Evolutionary conservation across 2,888 invertebrate species (phyloP).

Genomic region (Priocnemis perturbator): DNA sequence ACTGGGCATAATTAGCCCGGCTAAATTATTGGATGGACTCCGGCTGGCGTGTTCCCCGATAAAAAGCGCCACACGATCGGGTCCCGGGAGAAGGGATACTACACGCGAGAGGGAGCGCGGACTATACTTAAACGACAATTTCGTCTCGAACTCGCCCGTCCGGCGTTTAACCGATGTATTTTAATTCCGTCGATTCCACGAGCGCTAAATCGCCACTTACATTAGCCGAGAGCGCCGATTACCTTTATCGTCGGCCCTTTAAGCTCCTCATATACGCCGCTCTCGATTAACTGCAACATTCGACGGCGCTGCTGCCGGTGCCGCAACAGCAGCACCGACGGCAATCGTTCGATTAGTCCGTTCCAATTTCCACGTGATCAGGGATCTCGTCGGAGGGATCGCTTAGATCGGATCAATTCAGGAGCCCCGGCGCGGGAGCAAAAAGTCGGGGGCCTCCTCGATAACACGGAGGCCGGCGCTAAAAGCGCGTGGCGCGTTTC

Average conservation of each 20-base stretch:
- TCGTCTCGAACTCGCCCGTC: conserved; percentile 21
- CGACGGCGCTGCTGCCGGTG: conserved; percentile 29
- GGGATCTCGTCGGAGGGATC: background rate
- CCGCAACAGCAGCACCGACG: background rate
- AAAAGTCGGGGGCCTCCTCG: too few relatives aligned
- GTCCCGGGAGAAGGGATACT: background rate
- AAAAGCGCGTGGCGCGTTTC: too few relatives aligned
- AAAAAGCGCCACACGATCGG: conserved; percentile 38
- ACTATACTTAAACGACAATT: conserved; percentile 54
- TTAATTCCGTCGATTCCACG: conserved; percentile 53
- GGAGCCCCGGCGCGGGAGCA: too few relatives aligned
- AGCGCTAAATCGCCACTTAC: conserved; percentile 51
- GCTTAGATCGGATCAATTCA: conserved; percentile 1
- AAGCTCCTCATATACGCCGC: conserved; percentile 36
- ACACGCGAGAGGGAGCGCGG: conserved; percentile 30
- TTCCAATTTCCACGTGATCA: conserved; percentile 12
- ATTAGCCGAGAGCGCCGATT: conserved; percentile 49
- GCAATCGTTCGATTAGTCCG: conserved; percentile 9
- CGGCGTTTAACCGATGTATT: conserved; percentile 50
- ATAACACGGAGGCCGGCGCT: too few relatives aligned
- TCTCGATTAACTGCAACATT: conserved; percentile 48
- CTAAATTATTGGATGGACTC: conserved; percentile 31
- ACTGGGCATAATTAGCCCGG: conserved; percentile 34
- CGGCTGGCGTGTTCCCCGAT: conserved; percentile 25
- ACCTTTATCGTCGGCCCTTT: conserved; percentile 50